Conservation (phyloP, 1,140 invertebrate genomes). For the Caenorhabditis tropicalis region DNA sequence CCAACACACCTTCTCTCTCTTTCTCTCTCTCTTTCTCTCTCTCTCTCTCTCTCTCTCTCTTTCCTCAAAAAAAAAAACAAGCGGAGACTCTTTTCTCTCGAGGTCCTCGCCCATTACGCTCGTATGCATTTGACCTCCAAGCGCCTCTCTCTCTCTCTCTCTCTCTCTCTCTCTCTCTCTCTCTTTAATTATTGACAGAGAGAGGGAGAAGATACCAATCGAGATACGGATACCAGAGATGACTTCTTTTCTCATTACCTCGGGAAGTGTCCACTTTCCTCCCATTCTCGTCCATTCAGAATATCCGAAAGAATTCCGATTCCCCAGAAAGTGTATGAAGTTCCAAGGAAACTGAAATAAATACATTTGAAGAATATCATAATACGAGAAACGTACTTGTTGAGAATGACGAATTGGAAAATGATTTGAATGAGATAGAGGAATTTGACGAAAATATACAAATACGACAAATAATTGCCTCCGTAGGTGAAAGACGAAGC, state of each 20-base stretch:
- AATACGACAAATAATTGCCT: conserved; percentile 74
- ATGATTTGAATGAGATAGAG: conserved; percentile 74
- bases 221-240: not conserved
- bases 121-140: not conserved
- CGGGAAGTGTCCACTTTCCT: conserved; percentile 70
- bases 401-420: conserved; percentile 74
- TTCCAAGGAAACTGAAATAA: conserved; percentile 73
- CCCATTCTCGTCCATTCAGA: conserved; percentile 73
- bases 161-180: too few relatives aligned
- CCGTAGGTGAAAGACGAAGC: conserved; percentile 72
- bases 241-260: conserved; percentile 52
- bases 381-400: conserved; percentile 58
- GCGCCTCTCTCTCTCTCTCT: not conserved
- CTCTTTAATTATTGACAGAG: not conserved
- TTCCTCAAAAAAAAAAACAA: not conserved
- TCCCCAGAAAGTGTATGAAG: conserved; percentile 75
- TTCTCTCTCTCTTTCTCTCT: too few relatives aligned
- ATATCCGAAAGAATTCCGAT: conserved; percentile 74
- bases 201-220: conserved; percentile 9
- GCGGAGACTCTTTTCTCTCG: not conserved
- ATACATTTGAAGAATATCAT: not conserved
- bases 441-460: conserved; percentile 75
- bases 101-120: not conserved
- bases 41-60: not conserved
- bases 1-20: too few relatives aligned